A percentile compares a stretch with the other conserved stretches of the same genome.
Conservation (phyloP, 1,140 invertebrate species). For the Cryptotermes secundus region DNA sequence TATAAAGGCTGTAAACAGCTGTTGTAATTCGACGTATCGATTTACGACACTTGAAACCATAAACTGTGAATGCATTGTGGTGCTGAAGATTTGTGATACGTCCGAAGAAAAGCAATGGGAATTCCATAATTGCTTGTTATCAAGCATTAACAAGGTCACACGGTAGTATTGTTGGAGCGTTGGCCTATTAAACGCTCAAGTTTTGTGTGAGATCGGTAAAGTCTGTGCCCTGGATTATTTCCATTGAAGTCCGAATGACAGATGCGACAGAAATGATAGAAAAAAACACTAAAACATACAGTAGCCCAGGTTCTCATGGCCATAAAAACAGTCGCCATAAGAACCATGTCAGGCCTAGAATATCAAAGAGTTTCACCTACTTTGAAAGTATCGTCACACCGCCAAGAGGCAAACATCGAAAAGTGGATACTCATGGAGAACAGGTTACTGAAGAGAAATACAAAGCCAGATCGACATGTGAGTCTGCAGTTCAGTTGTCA, state of each 20-base stretch:
- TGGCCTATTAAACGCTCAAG: background rate
- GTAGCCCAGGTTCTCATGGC: constrained; percentile 28
- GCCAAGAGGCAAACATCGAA: constrained; percentile 32
- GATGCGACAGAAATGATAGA: constrained; percentile 23
- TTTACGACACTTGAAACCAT: background rate
- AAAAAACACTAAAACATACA: constrained; percentile 23
- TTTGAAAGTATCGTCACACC: constrained; percentile 29
- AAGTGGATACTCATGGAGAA: constrained; percentile 9
- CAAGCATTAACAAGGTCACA: background rate
- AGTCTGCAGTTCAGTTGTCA: background rate
- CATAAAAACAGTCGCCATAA: constrained; percentile 24
- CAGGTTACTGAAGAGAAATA: background rate
- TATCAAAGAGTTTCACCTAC: constrained; percentile 26
- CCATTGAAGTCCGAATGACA: background rate
- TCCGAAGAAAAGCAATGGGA: background rate
- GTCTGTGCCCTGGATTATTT: background rate
- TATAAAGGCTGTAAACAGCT: constrained; percentile 23
- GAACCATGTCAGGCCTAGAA: constrained; percentile 26
- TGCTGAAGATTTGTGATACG: constrained; percentile 27
- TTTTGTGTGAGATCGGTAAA: background rate
- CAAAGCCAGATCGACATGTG: background rate
- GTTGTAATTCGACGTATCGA: constrained; percentile 14
- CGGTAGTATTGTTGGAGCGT: background rate
- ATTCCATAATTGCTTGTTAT: background rate
- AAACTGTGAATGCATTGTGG: constrained; percentile 1